A percentile compares a stretch with the other conserved stretches of the same genome.
Evolutionary conservation across 2,797 vertebrate genomes (phyloP).

Genomic region (Rhinichthys osculus): DNA sequence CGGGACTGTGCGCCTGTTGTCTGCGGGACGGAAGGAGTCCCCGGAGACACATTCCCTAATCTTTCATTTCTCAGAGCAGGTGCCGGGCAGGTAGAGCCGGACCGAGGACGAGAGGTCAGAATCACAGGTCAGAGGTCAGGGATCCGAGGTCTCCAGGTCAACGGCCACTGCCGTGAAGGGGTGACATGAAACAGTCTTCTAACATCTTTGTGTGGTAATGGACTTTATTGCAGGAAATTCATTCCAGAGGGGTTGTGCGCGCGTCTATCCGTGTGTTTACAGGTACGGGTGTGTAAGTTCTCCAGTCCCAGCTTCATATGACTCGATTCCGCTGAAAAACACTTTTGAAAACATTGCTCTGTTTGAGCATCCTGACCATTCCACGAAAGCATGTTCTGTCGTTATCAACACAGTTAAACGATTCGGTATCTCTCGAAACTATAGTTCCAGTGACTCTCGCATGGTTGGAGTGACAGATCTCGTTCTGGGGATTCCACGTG

Average conservation of each 20-base stretch:
- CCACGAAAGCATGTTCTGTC: neutral
- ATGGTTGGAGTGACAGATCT: neutral
- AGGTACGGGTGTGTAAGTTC: neutral
- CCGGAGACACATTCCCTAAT: slow-evolving; percentile 85
- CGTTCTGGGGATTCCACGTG: neutral
- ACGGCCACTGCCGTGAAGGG: slow-evolving; percentile 82
- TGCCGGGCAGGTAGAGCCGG: slow-evolving; percentile 92
- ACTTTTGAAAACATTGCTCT: neutral
- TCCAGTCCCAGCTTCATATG: neutral
- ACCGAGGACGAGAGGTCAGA: slow-evolving; percentile 73
- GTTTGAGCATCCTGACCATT: neutral
- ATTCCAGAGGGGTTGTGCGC: neutral
- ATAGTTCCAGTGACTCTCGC: neutral
- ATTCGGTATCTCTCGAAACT: neutral
- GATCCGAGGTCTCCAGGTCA: slow-evolving; percentile 85
- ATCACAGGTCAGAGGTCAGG: slow-evolving; percentile 84
- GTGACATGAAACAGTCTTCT: slow-evolving; percentile 79
- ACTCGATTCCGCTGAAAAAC: no score
- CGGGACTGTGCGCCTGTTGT: slow-evolving; percentile 77
- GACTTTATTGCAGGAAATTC: slow-evolving; percentile 32
- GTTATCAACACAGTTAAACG: neutral
- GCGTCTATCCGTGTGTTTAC: neutral
- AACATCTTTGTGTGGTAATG: slow-evolving; percentile 29
- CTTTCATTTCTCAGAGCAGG: slow-evolving; percentile 94
- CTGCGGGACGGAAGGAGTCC: slow-evolving; percentile 81